Evolutionary conservation across 2,888 invertebrate genomes (phyloP).

Genomic region (Temnothorax unifasciatus): DNA sequence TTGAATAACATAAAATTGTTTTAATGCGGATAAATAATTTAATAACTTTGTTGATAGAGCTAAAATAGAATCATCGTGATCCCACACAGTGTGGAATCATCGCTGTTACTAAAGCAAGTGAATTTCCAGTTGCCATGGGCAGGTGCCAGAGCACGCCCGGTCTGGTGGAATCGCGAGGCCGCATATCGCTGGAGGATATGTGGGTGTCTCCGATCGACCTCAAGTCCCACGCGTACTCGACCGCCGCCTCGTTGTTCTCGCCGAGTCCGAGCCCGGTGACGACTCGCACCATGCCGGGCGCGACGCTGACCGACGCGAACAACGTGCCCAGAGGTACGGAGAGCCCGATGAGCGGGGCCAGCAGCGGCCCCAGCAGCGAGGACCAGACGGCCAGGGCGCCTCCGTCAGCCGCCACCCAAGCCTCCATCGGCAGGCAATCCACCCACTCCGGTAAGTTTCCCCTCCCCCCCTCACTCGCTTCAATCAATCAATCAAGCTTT

Average conservation of each 20-base stretch:
- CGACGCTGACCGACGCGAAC: slow-evolving; percentile 64
- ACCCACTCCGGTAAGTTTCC: slow-evolving; percentile 71
- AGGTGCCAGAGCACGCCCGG: slow-evolving; percentile 98
- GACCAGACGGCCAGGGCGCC: slow-evolving; percentile 82
- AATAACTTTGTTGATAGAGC: neutral
- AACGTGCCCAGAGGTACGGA: slow-evolving; percentile 77
- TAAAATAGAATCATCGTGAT: neutral
- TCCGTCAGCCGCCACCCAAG: slow-evolving; percentile 85
- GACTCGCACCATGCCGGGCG: slow-evolving; percentile 69
- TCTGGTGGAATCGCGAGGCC: slow-evolving; percentile 96
- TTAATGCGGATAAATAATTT: neutral
- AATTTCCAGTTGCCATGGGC: slow-evolving; percentile 94
- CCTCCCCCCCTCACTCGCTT: neutral
- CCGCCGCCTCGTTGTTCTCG: slow-evolving; percentile 82
- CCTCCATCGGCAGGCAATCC: slow-evolving; percentile 83
- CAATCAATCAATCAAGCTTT: too few relatives aligned
- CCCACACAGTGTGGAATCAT: neutral
- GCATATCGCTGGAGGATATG: slow-evolving; percentile 95
- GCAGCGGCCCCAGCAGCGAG: slow-evolving; percentile 85
- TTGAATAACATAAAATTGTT: neutral
- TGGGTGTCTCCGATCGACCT: slow-evolving; percentile 89
- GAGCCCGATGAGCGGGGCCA: slow-evolving; percentile 84
- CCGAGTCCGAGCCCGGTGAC: slow-evolving; percentile 83
- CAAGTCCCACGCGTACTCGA: slow-evolving; percentile 76
- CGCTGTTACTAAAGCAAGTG: neutral